These are phyloP conservation scores for Aurelia sp. DNA, from an alignment of 30 jellyfish, hydroid and myxozoan genomes.

Conservation along the genomic window DNA sequence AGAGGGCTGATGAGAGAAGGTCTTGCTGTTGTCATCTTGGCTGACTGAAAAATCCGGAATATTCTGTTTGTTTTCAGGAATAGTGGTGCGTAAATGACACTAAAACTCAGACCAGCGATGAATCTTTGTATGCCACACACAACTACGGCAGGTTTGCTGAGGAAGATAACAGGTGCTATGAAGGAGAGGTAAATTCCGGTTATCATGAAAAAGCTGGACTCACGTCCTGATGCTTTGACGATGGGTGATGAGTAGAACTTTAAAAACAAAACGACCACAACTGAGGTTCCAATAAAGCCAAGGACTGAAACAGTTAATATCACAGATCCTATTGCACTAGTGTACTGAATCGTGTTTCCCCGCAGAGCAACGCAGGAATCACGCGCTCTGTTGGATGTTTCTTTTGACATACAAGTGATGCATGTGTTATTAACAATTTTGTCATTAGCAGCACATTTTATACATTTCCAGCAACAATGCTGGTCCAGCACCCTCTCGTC, in stretches of 20 bases:
- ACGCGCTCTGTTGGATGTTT: constrained; percentile 16
- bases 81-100: constrained; percentile 79
- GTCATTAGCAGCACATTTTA: constrained; percentile 21
- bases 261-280: constrained; percentile 37
- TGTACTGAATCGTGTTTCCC: constrained; percentile 4
- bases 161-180: constrained; percentile 48
- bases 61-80: constrained; percentile 73
- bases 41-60: constrained; percentile 76
- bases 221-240: constrained; percentile 87
- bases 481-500: not conserved
- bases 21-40: constrained; percentile 63
- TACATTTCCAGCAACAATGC: constrained; percentile 51
- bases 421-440: constrained; percentile 34
- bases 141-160: constrained; percentile 50
- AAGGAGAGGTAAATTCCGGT: constrained; percentile 73
- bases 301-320: constrained; percentile 28
- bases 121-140: constrained; percentile 70
- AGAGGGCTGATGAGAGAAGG: constrained; percentile 79
- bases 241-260: constrained; percentile 39
- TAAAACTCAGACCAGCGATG: constrained; percentile 78
- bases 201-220: constrained; percentile 63
- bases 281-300: constrained; percentile 50
- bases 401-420: constrained; percentile 2
- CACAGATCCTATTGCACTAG: constrained; percentile 25
- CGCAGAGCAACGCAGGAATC: constrained; percentile 32